Evolutionary conservation across 1,140 invertebrate species (phyloP).

Genomic region (Physella acuta): DNA sequence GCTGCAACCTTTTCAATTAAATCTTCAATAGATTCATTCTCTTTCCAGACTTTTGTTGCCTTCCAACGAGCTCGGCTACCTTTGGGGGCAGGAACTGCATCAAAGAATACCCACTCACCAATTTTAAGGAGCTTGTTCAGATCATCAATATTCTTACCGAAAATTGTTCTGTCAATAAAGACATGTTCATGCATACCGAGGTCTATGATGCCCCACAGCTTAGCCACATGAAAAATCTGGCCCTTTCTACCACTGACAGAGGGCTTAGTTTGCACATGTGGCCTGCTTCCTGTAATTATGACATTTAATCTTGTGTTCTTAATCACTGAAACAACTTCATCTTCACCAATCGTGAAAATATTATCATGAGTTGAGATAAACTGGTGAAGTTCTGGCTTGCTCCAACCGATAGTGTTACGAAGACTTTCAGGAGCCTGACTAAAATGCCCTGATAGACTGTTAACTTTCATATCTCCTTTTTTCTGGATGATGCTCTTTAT

Average conservation of each 20-base stretch:
- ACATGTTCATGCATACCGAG: constrained; percentile 62
- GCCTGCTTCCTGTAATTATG: constrained; percentile 57
- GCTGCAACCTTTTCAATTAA: constrained; percentile 51
- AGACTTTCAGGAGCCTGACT: constrained; percentile 56
- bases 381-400: constrained; percentile 54
- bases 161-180: constrained; percentile 61
- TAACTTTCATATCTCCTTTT: constrained; percentile 56
- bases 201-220: constrained; percentile 62
- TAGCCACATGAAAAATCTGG: constrained; percentile 59
- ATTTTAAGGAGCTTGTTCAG: constrained; percentile 56
- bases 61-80: constrained; percentile 58
- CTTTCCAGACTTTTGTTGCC: constrained; percentile 59
- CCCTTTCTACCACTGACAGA: constrained; percentile 53
- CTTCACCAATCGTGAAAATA: constrained; percentile 54
- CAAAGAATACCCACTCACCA: constrained; percentile 59
- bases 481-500: constrained; percentile 59
- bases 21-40: constrained; percentile 55
- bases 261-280: constrained; percentile 43
- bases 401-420: constrained; percentile 57
- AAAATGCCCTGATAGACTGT: constrained; percentile 53
- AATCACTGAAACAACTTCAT: constrained; percentile 54
- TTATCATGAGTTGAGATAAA: constrained; percentile 55
- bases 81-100: constrained; percentile 60
- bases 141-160: constrained; percentile 57
- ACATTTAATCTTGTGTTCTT: constrained; percentile 58